phyloP scores from a whole-genome alignment of 2,888 invertebrate species.

The Cyrtodaria siliqua region DNA sequence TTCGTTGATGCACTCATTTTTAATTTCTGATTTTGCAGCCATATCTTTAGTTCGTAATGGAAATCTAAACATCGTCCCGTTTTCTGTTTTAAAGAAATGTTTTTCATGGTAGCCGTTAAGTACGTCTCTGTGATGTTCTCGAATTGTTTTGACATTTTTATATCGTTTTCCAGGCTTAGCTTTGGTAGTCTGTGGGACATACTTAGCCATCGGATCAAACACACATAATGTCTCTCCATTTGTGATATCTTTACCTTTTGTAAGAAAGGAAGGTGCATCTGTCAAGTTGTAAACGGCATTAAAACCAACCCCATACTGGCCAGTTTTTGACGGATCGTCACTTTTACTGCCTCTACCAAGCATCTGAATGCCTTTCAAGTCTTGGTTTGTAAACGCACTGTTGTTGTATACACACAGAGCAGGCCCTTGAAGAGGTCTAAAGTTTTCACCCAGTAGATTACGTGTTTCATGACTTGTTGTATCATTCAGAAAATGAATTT shows the following conservation, averaged over 20 bases:
- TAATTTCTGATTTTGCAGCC: constrained; percentile 72
- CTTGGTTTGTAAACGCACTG: constrained; percentile 76
- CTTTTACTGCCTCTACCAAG: constrained; percentile 82
- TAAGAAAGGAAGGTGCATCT: constrained; percentile 83
- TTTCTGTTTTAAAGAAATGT: constrained; percentile 14
- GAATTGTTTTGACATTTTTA: constrained; percentile 36
- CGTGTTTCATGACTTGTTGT: constrained; percentile 6
- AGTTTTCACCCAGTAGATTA: constrained; percentile 17
- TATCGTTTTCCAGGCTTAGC: constrained; percentile 67
- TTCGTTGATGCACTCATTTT: constrained; percentile 28
- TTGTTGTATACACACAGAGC: constrained; percentile 84
- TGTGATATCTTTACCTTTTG: constrained; percentile 63
- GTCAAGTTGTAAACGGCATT: constrained; percentile 84
- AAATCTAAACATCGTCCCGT: constrained; percentile 61
- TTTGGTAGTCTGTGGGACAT: constrained; percentile 54
- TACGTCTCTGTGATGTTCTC: constrained; percentile 36
- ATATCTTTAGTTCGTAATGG: constrained; percentile 59
- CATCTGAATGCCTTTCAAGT: constrained; percentile 81
- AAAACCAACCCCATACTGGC: constrained; percentile 85
- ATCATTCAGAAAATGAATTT: constrained; percentile 71
- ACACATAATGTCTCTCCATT: constrained; percentile 66
- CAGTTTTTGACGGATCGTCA: constrained; percentile 81
- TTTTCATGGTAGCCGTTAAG: constrained; percentile 57
- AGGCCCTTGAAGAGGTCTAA: constrained; percentile 77
- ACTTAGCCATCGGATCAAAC: constrained; percentile 74